Conservation (phyloP, 1,140 invertebrate species). For the Pogonomyrmex barbatus region DNA sequence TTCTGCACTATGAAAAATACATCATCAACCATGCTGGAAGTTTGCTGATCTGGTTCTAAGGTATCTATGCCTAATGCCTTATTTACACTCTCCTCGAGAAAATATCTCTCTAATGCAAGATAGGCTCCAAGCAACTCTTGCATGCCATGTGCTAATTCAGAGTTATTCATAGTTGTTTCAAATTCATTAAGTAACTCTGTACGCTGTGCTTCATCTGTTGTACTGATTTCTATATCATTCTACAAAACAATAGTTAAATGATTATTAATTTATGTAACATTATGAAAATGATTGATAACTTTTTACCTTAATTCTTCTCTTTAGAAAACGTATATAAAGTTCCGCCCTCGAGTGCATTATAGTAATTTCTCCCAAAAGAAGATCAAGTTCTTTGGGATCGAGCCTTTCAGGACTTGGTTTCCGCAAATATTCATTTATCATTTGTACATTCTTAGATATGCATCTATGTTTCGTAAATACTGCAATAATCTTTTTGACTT, state of each 20-base stretch:
- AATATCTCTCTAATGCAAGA: constrained; percentile 97
- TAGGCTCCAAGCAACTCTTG: constrained; percentile 97
- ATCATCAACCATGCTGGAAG: constrained; percentile 98
- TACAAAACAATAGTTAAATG: constrained; percentile 77
- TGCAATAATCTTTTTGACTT: constrained; percentile 88
- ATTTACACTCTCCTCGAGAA: constrained; percentile 97
- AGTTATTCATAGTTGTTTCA: constrained; percentile 91
- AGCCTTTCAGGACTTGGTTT: constrained; percentile 87
- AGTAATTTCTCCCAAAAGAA: constrained; percentile 95
- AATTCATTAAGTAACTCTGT: constrained; percentile 87
- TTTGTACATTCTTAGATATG: constrained; percentile 89
- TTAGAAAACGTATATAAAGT: constrained; percentile 96
- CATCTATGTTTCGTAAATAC: constrained; percentile 93
- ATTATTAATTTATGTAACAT: not conserved
- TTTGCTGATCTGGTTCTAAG: constrained; percentile 90
- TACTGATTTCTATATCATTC: constrained; percentile 90
- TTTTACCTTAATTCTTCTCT: constrained; percentile 91
- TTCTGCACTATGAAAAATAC: constrained; percentile 99
- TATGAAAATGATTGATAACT: not conserved
- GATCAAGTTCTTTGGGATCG: constrained; percentile 95
- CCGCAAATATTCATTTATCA: constrained; percentile 87
- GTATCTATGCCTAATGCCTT: constrained; percentile 97
- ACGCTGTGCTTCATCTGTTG: constrained; percentile 87
- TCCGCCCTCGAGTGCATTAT: constrained; percentile 96
- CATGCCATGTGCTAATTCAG: constrained; percentile 93